Evolutionary conservation across 2,797 vertebrate genomes (phyloP).

Genomic region (Emydoidea blandingii): DNA sequence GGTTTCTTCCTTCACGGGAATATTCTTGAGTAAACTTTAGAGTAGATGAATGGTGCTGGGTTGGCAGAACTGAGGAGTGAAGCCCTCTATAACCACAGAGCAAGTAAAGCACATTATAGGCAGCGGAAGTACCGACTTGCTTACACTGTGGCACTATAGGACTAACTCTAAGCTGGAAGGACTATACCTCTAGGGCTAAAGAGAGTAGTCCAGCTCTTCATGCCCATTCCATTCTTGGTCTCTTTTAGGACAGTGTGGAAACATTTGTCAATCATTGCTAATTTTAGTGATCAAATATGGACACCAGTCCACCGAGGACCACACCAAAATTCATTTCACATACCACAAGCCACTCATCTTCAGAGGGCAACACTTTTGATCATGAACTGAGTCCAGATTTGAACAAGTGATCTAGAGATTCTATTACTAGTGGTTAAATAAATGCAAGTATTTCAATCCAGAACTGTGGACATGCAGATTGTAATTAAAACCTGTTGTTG

Average conservation of each 20-base stretch:
- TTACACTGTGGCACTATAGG: not conserved
- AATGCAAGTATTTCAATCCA: not conserved
- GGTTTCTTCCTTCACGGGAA: conserved; percentile 1
- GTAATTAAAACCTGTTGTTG: not conserved
- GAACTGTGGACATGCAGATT: not conserved
- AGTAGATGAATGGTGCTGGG: not conserved
- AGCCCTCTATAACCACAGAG: conserved; percentile 13
- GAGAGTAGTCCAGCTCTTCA: conserved; percentile 1
- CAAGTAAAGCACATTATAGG: not conserved
- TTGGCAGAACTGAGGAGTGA: conserved; percentile 4
- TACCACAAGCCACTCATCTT: not conserved
- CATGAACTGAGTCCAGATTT: not conserved
- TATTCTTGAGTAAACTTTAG: not conserved
- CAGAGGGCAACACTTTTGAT: not conserved
- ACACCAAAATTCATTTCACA: not conserved
- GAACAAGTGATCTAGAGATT: not conserved
- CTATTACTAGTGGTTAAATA: not conserved
- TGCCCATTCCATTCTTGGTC: not conserved
- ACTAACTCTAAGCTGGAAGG: not conserved
- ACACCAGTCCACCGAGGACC: not conserved
- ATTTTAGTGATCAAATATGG: not conserved
- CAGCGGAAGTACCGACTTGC: not conserved
- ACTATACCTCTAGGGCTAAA: not conserved
- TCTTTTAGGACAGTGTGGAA: not conserved
- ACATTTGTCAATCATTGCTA: not conserved